Conservation (phyloP, 2,888 invertebrate species). For the Brachyopa scutellaris region DNA sequence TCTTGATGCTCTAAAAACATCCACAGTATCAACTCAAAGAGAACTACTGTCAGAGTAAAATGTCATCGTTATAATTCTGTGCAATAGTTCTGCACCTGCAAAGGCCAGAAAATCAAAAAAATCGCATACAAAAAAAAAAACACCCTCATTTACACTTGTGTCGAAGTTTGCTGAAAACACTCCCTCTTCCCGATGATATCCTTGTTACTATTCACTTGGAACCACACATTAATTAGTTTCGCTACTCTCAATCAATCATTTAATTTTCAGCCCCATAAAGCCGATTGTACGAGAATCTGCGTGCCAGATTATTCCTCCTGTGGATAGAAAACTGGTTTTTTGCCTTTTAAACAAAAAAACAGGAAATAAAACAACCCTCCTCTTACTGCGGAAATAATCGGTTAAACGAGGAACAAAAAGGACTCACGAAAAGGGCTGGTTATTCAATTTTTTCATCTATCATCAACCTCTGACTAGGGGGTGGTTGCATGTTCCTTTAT, state of each 20-base stretch:
- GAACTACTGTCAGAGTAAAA: no score
- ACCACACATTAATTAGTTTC: slow-evolving; percentile 80
- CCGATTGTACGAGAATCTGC: slow-evolving; percentile 67
- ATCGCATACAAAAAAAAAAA: neutral
- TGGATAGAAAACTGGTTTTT: slow-evolving; percentile 51
- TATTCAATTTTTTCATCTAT: slow-evolving; percentile 11
- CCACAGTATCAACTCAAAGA: no score
- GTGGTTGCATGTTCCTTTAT: slow-evolving; percentile 31
- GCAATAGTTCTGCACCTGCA: slow-evolving; percentile 53
- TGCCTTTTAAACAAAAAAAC: slow-evolving; percentile 26
- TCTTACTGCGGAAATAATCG: slow-evolving; percentile 56
- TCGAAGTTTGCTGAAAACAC: neutral
- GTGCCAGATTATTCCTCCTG: slow-evolving; percentile 51
- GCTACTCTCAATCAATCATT: slow-evolving; percentile 80
- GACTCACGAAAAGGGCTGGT: slow-evolving; percentile 42
- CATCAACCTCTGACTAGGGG: slow-evolving; percentile 14
- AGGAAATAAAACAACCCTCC: slow-evolving; percentile 57
- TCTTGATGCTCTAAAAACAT: no score
- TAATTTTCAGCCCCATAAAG: slow-evolving; percentile 81
- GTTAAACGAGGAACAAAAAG: slow-evolving; percentile 64
- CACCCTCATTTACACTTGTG: slow-evolving; percentile 44
- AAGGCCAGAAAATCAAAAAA: neutral
- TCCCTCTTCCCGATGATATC: slow-evolving; percentile 40
- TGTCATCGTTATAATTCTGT: no score
- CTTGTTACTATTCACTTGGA: slow-evolving; percentile 64